Percentiles rank a stretch among this genome's conserved stretches.
Conservation (phyloP, 1,140 invertebrate genomes). For the Leptinotarsa lineolata region DNA sequence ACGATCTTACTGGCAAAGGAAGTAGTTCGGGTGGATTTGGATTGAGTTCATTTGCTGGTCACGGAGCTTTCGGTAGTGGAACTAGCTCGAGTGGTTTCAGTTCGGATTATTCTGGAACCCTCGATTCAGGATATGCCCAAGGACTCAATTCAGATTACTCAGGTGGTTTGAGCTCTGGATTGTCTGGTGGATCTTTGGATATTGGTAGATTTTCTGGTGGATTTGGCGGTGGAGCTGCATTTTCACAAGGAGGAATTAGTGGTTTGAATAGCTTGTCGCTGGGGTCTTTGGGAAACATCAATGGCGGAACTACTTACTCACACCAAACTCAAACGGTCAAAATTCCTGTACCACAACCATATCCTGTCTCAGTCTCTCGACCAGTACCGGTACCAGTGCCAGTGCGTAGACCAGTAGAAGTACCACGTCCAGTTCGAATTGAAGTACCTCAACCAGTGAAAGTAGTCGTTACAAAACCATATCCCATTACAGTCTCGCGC, state of each 20-base stretch:
- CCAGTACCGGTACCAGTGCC: slow-evolving; percentile 47
- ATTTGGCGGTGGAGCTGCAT: not conserved
- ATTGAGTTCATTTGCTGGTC: slow-evolving; percentile 5
- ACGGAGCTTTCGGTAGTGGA: not conserved
- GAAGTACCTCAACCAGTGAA: slow-evolving; percentile 48
- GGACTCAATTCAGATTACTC: not conserved
- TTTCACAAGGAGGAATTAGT: slow-evolving; percentile 4
- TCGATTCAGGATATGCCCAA: not conserved
- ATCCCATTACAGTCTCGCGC: slow-evolving; percentile 45
- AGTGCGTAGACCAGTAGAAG: slow-evolving; percentile 50
- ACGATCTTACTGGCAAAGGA: slow-evolving; percentile 9
- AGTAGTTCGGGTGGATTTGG: not conserved
- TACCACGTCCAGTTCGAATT: slow-evolving; percentile 50
- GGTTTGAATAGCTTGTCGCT: not conserved
- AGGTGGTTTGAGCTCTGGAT: not conserved
- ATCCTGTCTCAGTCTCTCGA: slow-evolving; percentile 43
- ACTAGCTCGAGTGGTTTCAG: too few species aligned
- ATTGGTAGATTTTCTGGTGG: slow-evolving; percentile 27
- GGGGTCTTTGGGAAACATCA: slow-evolving; percentile 11
- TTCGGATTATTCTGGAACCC: too few species aligned
- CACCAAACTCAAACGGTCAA: slow-evolving; percentile 43
- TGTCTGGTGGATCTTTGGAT: not conserved
- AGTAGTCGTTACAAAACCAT: slow-evolving; percentile 46
- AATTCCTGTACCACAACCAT: slow-evolving; percentile 54
- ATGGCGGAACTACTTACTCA: slow-evolving; percentile 41